Conservation (phyloP, 2,113 vertebrate species). For the Lepus timidus region DNA sequence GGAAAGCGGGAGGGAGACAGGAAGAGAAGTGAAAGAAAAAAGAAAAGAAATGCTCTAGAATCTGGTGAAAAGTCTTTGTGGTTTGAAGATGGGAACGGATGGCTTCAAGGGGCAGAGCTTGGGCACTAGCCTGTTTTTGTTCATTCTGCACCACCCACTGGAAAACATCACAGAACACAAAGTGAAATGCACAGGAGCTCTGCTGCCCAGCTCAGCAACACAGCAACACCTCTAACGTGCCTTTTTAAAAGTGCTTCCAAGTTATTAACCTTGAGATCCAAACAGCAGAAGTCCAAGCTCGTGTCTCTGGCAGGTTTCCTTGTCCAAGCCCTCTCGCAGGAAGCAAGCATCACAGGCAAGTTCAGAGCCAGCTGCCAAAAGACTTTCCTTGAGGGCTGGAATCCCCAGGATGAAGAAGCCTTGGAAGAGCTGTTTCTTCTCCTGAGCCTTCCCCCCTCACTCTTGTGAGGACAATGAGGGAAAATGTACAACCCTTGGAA, state of each 20-base stretch:
- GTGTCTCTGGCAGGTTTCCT: not conserved
- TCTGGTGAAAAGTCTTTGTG: not conserved
- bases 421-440: not conserved
- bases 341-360: not conserved
- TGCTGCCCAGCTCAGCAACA: not conserved
- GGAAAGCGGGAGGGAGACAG: rapidly evolving
- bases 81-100: not conserved
- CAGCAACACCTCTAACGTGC: not conserved
- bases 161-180: not conserved
- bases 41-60: not conserved
- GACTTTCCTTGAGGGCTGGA: not conserved
- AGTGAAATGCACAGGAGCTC: not conserved
- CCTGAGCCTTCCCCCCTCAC: not conserved
- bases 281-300: not conserved
- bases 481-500: not conserved
- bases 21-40: rapidly evolving
- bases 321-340: not conserved
- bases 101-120: not conserved
- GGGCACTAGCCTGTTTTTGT: not conserved
- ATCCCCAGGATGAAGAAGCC: not conserved
- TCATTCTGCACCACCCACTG: not conserved
- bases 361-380: not conserved
- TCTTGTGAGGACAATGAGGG: not conserved
- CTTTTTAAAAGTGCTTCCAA: not conserved
- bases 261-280: not conserved